Conservation (phyloP, 2,797 vertebrate species). For the Acrossocheilus fasciatus region DNA sequence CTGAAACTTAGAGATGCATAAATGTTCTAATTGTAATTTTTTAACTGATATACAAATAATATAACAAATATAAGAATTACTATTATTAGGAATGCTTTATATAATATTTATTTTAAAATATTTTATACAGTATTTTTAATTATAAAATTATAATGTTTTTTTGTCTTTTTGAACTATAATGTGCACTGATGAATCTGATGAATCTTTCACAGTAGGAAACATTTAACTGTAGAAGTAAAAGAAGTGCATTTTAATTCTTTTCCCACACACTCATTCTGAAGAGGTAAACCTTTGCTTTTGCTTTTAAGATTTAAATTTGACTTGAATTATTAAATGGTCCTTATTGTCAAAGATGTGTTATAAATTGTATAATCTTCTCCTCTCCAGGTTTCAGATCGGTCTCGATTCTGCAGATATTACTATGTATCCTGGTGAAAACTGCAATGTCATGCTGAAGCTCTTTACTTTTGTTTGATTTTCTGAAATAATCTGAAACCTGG, state of each 20-base stretch:
- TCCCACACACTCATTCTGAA: background rate
- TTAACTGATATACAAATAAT: background rate
- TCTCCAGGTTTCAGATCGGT: too few relatives aligned
- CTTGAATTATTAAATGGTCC: background rate
- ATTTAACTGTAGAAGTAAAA: background rate
- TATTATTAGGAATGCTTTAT: background rate
- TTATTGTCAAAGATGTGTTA: background rate
- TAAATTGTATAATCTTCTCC: background rate
- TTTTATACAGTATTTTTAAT: too few relatives aligned
- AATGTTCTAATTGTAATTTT: too few relatives aligned
- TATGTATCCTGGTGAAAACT: background rate
- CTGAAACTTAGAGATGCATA: background rate
- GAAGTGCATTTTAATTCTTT: background rate
- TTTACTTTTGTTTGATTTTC: background rate
- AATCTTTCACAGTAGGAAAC: background rate
- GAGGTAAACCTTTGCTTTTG: background rate
- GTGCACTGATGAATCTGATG: background rate
- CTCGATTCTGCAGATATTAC: background rate
- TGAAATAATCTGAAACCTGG: constrained; percentile 11
- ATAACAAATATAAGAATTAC: background rate
- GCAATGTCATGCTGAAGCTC: background rate
- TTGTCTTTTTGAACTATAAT: background rate
- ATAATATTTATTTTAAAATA: too few relatives aligned
- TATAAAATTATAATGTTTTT: background rate
- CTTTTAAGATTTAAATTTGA: background rate